These are phyloP conservation scores for Drosophila hydei DNA, from an alignment of 1,140 invertebrate species.

Conservation along the genomic window DNA sequence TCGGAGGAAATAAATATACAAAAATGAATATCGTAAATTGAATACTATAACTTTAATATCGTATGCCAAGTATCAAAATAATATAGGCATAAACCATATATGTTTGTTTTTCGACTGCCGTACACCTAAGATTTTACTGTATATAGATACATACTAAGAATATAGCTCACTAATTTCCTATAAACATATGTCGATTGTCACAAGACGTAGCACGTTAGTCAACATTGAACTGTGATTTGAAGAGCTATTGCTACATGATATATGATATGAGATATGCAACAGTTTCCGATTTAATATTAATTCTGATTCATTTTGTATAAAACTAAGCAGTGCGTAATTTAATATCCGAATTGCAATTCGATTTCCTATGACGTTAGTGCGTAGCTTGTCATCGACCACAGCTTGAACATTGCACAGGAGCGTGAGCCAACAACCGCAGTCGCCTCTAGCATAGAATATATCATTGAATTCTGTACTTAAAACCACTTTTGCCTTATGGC, in stretches of 20 bases:
- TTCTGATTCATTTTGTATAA: conserved; percentile 25
- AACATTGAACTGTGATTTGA: no score
- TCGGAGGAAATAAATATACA: background rate
- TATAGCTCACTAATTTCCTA: no score
- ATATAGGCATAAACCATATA: no score
- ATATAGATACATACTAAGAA: no score
- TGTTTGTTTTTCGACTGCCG: no score
- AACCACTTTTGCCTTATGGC: conserved; percentile 26
- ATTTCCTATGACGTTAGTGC: conserved; percentile 25
- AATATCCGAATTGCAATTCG: conserved; percentile 23
- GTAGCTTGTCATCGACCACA: conserved; percentile 11
- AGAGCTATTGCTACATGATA: no score
- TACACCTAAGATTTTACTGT: no score
- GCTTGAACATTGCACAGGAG: conserved; percentile 21
- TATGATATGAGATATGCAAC: conserved; percentile 2
- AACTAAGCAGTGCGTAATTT: conserved; percentile 20
- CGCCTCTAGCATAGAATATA: conserved; percentile 23
- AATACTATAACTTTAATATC: background rate
- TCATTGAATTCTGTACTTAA: background rate
- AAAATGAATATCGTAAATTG: conserved; percentile 4
- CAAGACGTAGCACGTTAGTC: no score
- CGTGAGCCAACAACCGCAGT: conserved; percentile 26
- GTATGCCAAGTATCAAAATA: no score
- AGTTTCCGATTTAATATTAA: conserved; percentile 9
- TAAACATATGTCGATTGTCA: no score